Base-by-base conservation (phyloP, 2,113 vertebrate species). In the Marmota flaviventris region DNA sequence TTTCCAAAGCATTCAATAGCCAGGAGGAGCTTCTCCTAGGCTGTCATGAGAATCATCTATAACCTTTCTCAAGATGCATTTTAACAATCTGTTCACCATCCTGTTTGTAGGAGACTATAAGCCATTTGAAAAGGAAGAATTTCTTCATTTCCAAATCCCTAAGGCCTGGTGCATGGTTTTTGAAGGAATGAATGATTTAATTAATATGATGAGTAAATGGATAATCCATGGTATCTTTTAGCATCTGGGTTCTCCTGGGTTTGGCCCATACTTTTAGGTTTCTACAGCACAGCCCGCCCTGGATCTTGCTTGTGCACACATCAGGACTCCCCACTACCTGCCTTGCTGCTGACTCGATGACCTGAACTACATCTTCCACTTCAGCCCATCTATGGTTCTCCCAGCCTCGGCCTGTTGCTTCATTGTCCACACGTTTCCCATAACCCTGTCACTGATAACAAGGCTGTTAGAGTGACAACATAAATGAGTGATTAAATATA, bases 161-260 rank as follows among this genome's bases (percentile, higher is more conserved):
- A 34, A 39, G 29, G 10, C 34, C 20, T 42, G 37, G 18, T 32
- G 58, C 73, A 12, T 91, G 27, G 70, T 70, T 85, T 51, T 25
- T 45, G 70, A 96, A 79, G 70, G 45, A 81, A 69, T 20, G 3
- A 72, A 67, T 48, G 32, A 94, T 65, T 94, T 91, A 78, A 69
- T 73, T 83, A 89, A 29, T 61, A 7, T 39, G 14, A 56, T 39
- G 10, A 48, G 14, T 45, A 42, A 77, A 75, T 63, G 81, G 67
- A 78, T 76, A 48, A 94, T 29, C 79, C 89, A 39, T 11, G 17
- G 5, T 78, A n/a, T 37, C 24, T 24, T 86, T 67, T 45, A 82
- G 51, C 58, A 32, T 61, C 20, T 29, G 13, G 18, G 10, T 78
- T 51, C 45, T 48, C 75, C 75, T 53, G 4, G 42, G 24, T 76